Evolutionary conservation across 2,797 vertebrate genomes (phyloP).

Genomic region (Phrynocephalus forsythii): DNA sequence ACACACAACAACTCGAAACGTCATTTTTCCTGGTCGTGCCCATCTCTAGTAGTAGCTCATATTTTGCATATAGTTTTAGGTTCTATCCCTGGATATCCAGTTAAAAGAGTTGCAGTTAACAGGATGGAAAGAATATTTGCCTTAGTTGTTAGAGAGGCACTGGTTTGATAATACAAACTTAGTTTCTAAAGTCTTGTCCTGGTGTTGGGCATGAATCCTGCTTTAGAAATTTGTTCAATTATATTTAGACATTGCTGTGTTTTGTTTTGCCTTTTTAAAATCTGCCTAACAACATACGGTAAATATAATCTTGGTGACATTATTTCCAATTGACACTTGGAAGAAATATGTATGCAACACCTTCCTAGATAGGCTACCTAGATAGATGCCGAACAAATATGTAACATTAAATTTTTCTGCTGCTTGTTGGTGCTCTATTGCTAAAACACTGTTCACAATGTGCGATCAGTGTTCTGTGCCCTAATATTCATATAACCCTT

Average conservation of each 20-base stretch:
- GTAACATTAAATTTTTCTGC: conserved; percentile 20
- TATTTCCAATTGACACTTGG: conserved; percentile 5
- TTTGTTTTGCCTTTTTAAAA: background rate
- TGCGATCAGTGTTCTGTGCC: background rate
- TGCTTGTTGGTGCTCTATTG: background rate
- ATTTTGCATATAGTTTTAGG: background rate
- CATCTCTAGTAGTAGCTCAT: background rate
- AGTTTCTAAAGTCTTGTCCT: background rate
- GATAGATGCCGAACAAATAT: background rate
- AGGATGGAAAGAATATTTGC: background rate
- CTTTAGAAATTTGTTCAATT: background rate
- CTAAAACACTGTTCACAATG: background rate
- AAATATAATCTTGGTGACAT: conserved; percentile 1
- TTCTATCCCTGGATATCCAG: background rate
- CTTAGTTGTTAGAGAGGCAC: background rate
- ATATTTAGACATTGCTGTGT: background rate
- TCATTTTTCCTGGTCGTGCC: too few relatives aligned
- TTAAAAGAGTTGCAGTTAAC: background rate
- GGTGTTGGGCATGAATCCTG: background rate
- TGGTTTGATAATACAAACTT: background rate
- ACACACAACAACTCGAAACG: too few relatives aligned
- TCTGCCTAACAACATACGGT: background rate
- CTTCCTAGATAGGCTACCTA: conserved; percentile 15
- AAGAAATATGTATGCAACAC: background rate
- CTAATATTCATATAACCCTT: background rate